Conservation (phyloP, 2,797 vertebrate species). For the Poeciliopsis infans region DNA sequence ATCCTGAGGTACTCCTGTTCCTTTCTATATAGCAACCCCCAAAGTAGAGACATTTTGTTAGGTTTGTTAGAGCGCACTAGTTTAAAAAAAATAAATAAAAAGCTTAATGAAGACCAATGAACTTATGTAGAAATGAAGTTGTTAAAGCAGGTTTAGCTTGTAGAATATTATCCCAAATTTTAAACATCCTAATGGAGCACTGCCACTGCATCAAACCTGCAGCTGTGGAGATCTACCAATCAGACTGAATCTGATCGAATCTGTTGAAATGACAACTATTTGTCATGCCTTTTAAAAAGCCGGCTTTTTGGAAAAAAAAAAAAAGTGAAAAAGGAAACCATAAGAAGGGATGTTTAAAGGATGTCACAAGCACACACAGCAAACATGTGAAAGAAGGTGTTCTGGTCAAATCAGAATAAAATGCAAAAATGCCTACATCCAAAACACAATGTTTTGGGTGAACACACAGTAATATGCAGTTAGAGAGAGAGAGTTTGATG, state of each 20-base stretch:
- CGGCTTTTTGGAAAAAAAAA: not conserved
- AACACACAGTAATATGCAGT: not conserved
- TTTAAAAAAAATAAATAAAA: not conserved
- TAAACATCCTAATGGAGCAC: not conserved
- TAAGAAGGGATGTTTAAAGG: not conserved
- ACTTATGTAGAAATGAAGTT: not conserved
- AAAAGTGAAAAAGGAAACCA: not conserved
- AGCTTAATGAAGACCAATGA: not conserved
- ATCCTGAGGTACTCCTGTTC: slow-evolving; percentile 86
- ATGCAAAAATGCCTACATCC: not conserved
- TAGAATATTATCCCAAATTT: not conserved
- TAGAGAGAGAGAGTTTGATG: not conserved
- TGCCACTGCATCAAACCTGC: not conserved
- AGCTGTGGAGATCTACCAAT: not conserved
- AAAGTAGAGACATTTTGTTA: not conserved
- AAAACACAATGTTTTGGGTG: not conserved
- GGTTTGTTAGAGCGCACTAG: not conserved
- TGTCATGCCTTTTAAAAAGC: not conserved
- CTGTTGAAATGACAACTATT: not conserved
- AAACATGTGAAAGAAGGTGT: not conserved
- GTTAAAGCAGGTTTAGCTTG: not conserved
- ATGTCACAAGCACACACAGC: not conserved
- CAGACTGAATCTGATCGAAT: not conserved
- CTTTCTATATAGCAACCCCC: not conserved
- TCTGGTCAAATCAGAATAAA: not conserved